Percentiles rank a stretch among this genome's conserved stretches.
phyloP scores from a whole-genome alignment of 2,888 invertebrate species.

The Zele albiditarsus region DNA sequence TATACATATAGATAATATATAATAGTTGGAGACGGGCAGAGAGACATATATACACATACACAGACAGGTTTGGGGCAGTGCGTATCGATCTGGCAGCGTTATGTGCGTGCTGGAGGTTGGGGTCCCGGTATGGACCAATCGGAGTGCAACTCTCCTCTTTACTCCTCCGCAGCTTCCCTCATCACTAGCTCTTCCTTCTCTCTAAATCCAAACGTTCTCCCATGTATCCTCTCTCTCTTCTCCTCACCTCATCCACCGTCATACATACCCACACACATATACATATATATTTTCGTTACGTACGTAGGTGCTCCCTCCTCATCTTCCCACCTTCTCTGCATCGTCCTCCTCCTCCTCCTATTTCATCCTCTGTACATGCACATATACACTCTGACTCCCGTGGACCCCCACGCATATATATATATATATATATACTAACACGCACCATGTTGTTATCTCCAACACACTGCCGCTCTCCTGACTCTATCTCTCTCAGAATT shows the following conservation, averaged over 20 bases:
- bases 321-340: slow-evolving; percentile 16
- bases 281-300: slow-evolving; percentile 25
- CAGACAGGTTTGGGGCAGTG: slow-evolving; percentile 69
- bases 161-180: slow-evolving; percentile 53
- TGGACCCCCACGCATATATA: slow-evolving; percentile 9
- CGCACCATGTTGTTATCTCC: slow-evolving; percentile 16
- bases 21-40: slow-evolving; percentile 16
- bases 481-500: slow-evolving; percentile 26
- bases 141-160: slow-evolving; percentile 68
- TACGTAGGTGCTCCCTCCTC: slow-evolving; percentile 29
- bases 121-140: slow-evolving; percentile 71
- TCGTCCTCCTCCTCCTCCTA: not conserved
- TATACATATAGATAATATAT: not conserved
- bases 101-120: slow-evolving; percentile 70
- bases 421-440: slow-evolving; percentile 2
- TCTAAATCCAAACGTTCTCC: slow-evolving; percentile 4
- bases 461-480: not conserved
- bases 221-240: not conserved
- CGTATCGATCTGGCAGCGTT: slow-evolving; percentile 72
- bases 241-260: slow-evolving; percentile 26
- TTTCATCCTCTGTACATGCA: slow-evolving; percentile 8
- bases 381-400: not conserved
- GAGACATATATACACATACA: slow-evolving; percentile 33
- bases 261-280: slow-evolving; percentile 12
- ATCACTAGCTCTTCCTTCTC: slow-evolving; percentile 43